Evolutionary conservation across 2,797 vertebrate species (phyloP).

Genomic region (Sparus aurata): DNA sequence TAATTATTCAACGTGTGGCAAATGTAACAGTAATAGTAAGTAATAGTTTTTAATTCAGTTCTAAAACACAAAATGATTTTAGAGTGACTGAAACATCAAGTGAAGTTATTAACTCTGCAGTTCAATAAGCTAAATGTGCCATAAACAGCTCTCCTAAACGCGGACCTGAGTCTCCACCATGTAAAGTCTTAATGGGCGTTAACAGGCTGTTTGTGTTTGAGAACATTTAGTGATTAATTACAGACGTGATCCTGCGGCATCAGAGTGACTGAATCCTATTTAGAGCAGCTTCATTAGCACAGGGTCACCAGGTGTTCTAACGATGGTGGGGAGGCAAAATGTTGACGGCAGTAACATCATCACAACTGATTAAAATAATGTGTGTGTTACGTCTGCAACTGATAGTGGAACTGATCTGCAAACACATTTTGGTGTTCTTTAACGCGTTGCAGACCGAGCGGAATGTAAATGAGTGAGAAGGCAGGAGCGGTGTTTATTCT

Average conservation of each 20-base stretch:
- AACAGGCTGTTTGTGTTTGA: conserved; percentile 57
- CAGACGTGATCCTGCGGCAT: conserved; percentile 37
- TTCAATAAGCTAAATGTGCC: conserved; percentile 2
- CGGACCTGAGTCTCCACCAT: neutral
- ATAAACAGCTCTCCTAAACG: conserved; percentile 12
- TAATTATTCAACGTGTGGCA: neutral
- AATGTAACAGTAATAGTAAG: no score
- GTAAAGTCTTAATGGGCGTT: conserved; percentile 44
- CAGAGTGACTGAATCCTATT: conserved; percentile 62
- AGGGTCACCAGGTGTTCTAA: conserved; percentile 63
- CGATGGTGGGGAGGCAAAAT: conserved; percentile 45
- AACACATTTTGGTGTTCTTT: conserved; percentile 28
- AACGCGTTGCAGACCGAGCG: conserved; percentile 16
- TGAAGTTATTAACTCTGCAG: neutral
- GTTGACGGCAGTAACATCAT: conserved; percentile 54
- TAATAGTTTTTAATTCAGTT: neutral
- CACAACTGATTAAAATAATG: conserved; percentile 56
- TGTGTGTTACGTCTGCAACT: conserved; percentile 33
- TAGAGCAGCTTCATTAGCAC: conserved; percentile 47
- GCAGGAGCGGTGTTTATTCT: conserved; percentile 35
- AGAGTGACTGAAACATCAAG: neutral
- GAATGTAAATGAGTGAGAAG: conserved; percentile 54
- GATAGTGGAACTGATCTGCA: conserved; percentile 37
- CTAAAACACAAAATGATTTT: neutral
- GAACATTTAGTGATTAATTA: conserved; percentile 66